phyloP scores from a whole-genome alignment of 2,113 vertebrate genomes.

The Eolophus roseicapilla region DNA sequence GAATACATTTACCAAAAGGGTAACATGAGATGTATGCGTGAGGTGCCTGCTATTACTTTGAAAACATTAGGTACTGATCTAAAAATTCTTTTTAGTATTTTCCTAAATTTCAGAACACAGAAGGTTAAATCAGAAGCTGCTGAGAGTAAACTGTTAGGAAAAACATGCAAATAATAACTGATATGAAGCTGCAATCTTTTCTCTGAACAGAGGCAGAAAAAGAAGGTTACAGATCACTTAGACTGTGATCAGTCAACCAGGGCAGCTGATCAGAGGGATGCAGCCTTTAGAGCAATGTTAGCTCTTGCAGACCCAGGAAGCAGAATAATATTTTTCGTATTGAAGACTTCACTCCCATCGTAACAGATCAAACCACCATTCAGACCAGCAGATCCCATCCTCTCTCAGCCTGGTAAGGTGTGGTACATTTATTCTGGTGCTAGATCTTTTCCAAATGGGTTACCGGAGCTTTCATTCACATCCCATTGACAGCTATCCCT shows the following conservation, averaged over 20 bases:
- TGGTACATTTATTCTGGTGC: slow-evolving; percentile 5
- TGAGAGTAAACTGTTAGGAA: neutral
- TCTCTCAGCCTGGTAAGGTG: slow-evolving; percentile 35
- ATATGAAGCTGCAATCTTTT: slow-evolving; percentile 15
- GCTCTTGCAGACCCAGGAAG: slow-evolving; percentile 22
- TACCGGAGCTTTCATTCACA: neutral
- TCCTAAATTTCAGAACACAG: neutral
- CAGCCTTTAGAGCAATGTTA: slow-evolving; percentile 19
- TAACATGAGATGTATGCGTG: neutral
- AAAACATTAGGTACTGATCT: neutral
- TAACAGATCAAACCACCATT: neutral
- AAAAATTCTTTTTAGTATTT: neutral
- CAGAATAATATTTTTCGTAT: slow-evolving; percentile 34
- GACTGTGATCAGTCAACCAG: neutral
- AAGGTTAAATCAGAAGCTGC: slow-evolving; percentile 20
- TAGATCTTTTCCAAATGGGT: slow-evolving; percentile 2
- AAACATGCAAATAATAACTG: slow-evolving; percentile 15
- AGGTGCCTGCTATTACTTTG: slow-evolving; percentile 25
- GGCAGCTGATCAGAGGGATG: slow-evolving; percentile 41
- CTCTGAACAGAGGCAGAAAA: slow-evolving; percentile 16
- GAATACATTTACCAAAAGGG: slow-evolving; percentile 47
- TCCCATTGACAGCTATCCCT: neutral
- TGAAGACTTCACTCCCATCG: neutral
- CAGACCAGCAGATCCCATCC: slow-evolving; percentile 5
- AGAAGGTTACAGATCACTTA: slow-evolving; percentile 19